These are phyloP conservation scores for Poecilobothrus nobilitatus DNA, from an alignment of 2,888 invertebrate species.

Conservation along the genomic window DNA sequence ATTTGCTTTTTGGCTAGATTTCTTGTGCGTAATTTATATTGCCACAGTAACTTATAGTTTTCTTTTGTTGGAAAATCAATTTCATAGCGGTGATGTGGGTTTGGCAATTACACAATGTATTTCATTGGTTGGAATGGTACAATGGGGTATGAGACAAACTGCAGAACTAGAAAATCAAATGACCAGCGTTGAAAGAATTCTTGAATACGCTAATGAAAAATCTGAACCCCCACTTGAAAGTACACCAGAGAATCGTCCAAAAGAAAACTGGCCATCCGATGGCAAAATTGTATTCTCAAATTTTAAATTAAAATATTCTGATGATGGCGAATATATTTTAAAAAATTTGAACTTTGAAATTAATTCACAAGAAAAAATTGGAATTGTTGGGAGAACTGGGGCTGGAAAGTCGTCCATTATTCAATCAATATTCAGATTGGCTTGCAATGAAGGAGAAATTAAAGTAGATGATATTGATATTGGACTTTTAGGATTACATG, in stretches of 20 bases:
- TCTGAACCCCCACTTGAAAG: conserved; percentile 47
- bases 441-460: conserved; percentile 63
- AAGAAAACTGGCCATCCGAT: conserved; percentile 53
- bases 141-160: conserved; percentile 71
- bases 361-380: conserved; percentile 52
- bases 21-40: conserved; percentile 79
- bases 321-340: conserved; percentile 61
- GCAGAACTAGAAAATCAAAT: conserved; percentile 67
- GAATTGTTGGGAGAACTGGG: conserved; percentile 80
- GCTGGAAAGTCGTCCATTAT: conserved; percentile 80
- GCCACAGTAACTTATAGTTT: conserved; percentile 77
- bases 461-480: conserved; percentile 63
- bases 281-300: conserved; percentile 55
- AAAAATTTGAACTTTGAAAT: conserved; percentile 60
- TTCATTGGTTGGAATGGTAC: conserved; percentile 56
- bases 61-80: conserved; percentile 39
- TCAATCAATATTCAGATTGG: conserved; percentile 66
- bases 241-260: conserved; percentile 34
- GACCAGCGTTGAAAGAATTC: conserved; percentile 66
- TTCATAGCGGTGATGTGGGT: conserved; percentile 50
- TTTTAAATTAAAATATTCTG: conserved; percentile 50
- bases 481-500: conserved; percentile 57
- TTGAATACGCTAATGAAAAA: conserved; percentile 63
- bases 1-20: conserved; percentile 86
- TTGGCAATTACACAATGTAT: conserved; percentile 59